Conservation (phyloP, 1,140 invertebrate species). For the Coptotermes formosanus region DNA sequence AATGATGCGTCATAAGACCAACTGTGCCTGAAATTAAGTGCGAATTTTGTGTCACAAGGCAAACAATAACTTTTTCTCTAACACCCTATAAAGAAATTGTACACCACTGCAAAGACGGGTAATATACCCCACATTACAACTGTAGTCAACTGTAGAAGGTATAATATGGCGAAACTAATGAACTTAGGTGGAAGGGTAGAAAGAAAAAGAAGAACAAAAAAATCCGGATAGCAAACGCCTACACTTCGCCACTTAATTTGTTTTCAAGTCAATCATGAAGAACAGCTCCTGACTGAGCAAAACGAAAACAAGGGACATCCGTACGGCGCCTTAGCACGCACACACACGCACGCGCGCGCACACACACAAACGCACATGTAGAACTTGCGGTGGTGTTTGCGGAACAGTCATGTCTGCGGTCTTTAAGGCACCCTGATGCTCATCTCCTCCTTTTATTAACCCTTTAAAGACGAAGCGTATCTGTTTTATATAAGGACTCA, state of each 20-base stretch:
- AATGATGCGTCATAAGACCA: too few relatives aligned
- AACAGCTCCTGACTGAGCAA: neutral
- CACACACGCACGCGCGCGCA: too few relatives aligned
- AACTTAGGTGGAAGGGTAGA: neutral
- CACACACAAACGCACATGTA: too few relatives aligned
- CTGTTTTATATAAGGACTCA: too few relatives aligned
- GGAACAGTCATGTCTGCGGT: too few relatives aligned
- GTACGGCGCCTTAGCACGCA: neutral
- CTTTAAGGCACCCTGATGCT: too few relatives aligned
- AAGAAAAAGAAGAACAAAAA: neutral
- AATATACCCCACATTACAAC: conserved; percentile 12
- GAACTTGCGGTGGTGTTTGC: too few relatives aligned
- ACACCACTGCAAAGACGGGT: neutral
- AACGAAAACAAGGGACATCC: neutral
- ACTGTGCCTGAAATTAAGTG: too few relatives aligned
- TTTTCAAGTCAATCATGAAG: neutral
- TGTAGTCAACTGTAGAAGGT: neutral
- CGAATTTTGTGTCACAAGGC: too few relatives aligned
- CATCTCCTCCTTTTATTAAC: too few relatives aligned
- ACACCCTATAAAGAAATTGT: neutral
- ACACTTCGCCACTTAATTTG: conserved; percentile 16
- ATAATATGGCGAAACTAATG: conserved; percentile 17
- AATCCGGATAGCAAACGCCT: neutral
- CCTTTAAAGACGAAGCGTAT: too few relatives aligned
- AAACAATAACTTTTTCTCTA: neutral